Base-by-base conservation (phyloP, 2,888 invertebrate species). In the Notodonta ziczac region DNA sequence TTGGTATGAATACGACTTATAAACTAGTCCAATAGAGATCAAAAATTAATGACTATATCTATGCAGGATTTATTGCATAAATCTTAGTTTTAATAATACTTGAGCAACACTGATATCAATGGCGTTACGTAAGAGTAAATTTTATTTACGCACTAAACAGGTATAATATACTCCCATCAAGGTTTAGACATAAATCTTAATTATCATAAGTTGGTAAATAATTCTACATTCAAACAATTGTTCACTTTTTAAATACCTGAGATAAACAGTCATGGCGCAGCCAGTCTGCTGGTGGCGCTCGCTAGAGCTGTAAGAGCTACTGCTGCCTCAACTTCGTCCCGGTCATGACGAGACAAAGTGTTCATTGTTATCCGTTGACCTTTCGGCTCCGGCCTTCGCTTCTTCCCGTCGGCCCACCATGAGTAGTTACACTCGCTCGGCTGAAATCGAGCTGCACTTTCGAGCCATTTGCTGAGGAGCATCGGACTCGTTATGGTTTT, bases 241-340 rank as follows among this genome's bases (percentile, higher is more conserved):
- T 56, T n/a, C 16, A 16, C 13, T 16, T 5, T 16, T 55, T 4
- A 16, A 42, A 13, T 42, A 55, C 7, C 12, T 42, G 16, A n/a
- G 12, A 16, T 5, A 48, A 6, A 48, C n/a, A 5, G 48, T 74
- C 74, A 89, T 10, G 83, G 87, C 32, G 89, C 84, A 39, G 85
- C 81, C n/a, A 90, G 72, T 35, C 90, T 85, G 60, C 76, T 84
- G 6, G 87, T 78, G 6, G 90, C 89, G 39, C 94, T 89, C 2
- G 96, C 96, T 65, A 97, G 86, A 59, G 95, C 94, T 0, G 97
- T 96, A 8, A 97, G 88, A 0, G 97, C 96, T 67, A 96, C 96
- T 0, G 97, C 97, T 0, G 97, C 97, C 80, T 97, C 97, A 32
- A 97, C 92, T 81, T 97, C 97, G 78, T 96, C 96, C 73, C 95